Evolutionary conservation across 2,113 vertebrate species (phyloP).

Genomic region (Naja naja): DNA sequence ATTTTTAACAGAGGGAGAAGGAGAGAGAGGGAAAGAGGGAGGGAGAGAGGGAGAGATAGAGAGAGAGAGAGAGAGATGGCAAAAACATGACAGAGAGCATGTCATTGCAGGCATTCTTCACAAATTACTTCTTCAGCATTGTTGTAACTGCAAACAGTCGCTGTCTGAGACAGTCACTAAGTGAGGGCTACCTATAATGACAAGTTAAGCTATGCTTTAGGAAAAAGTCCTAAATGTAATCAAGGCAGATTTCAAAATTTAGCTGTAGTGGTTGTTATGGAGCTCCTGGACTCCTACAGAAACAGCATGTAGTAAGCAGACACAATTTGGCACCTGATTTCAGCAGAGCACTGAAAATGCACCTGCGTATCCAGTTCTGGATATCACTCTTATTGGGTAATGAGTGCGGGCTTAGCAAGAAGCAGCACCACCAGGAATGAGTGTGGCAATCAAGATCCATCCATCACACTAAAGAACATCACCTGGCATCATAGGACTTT

Average conservation of each 20-base stretch:
- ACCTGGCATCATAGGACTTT: neutral
- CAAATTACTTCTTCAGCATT: neutral
- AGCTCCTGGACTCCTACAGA: neutral
- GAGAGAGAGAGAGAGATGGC: neutral
- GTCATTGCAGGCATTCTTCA: neutral
- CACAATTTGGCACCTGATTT: neutral
- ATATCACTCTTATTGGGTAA: neutral
- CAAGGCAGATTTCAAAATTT: neutral
- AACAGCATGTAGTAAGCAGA: neutral
- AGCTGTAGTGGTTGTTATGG: neutral
- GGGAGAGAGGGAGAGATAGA: too few relatives aligned
- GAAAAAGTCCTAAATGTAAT: neutral
- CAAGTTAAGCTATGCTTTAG: neutral
- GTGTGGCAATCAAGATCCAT: neutral
- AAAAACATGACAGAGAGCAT: neutral
- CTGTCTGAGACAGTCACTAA: neutral
- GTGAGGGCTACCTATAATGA: neutral
- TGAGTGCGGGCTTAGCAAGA: neutral
- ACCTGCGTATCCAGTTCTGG: neutral
- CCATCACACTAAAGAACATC: neutral
- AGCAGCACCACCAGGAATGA: neutral
- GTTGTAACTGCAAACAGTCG: neutral
- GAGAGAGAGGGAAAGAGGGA: neutral
- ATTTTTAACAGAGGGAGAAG: too few relatives aligned
- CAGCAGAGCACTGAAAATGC: neutral